Percentiles rank a stretch among this genome's conserved stretches.
Evolutionary conservation across 2,888 invertebrate species (phyloP).

Genomic region (Trichogramma dendrolimi): DNA sequence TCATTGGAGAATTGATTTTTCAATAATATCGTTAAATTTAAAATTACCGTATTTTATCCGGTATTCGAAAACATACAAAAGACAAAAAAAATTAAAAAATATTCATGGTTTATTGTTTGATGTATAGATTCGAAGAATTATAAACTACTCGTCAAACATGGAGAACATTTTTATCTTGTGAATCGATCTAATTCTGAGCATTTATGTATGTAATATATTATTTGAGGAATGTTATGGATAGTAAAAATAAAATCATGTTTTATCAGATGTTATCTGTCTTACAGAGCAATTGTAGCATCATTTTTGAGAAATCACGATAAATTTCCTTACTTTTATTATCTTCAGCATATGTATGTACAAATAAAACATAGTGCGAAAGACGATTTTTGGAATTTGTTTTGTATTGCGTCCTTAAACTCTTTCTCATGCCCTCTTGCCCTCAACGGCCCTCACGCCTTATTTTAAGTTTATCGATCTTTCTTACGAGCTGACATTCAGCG

Average conservation of each 20-base stretch:
- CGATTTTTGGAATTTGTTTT: neutral
- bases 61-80: too few relatives aligned
- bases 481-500: slow-evolving; percentile 30
- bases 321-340: slow-evolving; percentile 27
- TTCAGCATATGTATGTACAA: too few relatives aligned
- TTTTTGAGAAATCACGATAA: slow-evolving; percentile 29
- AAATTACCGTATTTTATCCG: too few relatives aligned
- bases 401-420: neutral
- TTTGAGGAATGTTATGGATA: slow-evolving; percentile 12
- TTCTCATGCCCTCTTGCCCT: slow-evolving; percentile 20
- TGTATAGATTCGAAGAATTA: neutral
- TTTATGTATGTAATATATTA: slow-evolving; percentile 13
- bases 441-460: slow-evolving; percentile 25
- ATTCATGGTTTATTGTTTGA: too few relatives aligned
- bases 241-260: slow-evolving; percentile 23
- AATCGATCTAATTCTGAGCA: slow-evolving; percentile 23
- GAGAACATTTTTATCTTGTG: slow-evolving; percentile 15
- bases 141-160: slow-evolving; percentile 24
- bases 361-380: too few relatives aligned
- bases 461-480: slow-evolving; percentile 30
- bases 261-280: slow-evolving; percentile 25
- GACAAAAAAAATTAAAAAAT: too few relatives aligned
- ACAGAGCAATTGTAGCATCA: slow-evolving; percentile 24
- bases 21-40: too few relatives aligned
- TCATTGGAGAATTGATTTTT: too few relatives aligned